phyloP scores from a whole-genome alignment of 2,888 invertebrate genomes.

The Sinotaia quadrata region DNA sequence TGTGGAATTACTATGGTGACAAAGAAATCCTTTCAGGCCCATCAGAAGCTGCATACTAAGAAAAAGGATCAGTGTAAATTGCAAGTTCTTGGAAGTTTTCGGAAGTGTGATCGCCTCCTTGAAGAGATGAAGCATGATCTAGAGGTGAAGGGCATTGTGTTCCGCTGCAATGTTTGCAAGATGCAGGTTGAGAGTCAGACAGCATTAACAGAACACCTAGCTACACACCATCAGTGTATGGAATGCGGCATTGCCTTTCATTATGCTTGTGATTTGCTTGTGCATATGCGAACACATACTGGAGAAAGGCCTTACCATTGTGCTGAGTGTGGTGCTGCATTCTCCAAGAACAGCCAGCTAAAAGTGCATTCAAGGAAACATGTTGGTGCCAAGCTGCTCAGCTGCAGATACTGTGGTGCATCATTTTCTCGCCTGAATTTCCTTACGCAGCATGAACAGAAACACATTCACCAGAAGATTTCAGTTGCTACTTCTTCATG shows the following conservation, averaged over 20 bases:
- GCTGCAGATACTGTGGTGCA: neutral
- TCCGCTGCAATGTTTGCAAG: slow-evolving; percentile 70
- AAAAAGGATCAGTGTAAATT: too few relatives aligned
- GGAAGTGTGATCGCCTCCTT: neutral
- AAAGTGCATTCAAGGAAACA: neutral
- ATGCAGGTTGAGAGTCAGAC: slow-evolving; percentile 68
- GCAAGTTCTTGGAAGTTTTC: neutral
- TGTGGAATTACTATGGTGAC: slow-evolving; percentile 14
- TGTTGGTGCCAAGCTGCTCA: neutral
- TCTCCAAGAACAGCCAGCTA: neutral
- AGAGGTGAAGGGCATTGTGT: neutral
- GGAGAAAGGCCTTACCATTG: neutral
- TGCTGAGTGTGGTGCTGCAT: neutral
- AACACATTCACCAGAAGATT: neutral
- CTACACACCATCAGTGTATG: neutral
- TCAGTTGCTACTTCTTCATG: too few relatives aligned
- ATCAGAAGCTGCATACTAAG: too few relatives aligned
- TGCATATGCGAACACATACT: neutral
- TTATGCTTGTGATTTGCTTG: neutral
- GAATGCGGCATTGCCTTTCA: neutral
- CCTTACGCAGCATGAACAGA: neutral
- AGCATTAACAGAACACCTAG: slow-evolving; percentile 13
- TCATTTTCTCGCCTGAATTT: neutral
- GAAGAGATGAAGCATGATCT: neutral
- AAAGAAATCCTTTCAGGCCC: too few relatives aligned